phyloP scores from a whole-genome alignment of 2,113 vertebrate species.

The Alouatta palliata region DNA sequence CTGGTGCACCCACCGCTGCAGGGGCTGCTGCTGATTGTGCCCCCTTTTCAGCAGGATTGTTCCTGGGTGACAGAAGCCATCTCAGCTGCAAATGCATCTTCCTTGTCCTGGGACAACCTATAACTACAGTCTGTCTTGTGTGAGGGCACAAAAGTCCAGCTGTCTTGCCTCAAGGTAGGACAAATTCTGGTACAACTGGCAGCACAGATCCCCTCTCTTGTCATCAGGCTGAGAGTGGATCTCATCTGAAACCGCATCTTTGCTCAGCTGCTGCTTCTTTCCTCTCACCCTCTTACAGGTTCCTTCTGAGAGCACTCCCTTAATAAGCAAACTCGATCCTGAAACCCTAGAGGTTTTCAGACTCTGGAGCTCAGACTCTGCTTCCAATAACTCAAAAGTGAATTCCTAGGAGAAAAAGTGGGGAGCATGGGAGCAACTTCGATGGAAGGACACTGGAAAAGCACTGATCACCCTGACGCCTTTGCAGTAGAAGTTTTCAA shows the following conservation, averaged over 20 bases:
- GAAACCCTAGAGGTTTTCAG: no score
- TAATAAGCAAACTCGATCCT: fast-evolving
- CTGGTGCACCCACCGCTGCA: fast-evolving
- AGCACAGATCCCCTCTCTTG: not conserved
- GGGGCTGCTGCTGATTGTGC: not conserved
- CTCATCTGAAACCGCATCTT: not conserved
- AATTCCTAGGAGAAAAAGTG: not conserved
- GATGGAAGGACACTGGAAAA: not conserved
- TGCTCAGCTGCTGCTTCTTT: not conserved
- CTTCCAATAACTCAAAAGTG: not conserved
- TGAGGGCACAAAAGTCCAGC: not conserved
- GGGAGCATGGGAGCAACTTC: fast-evolving
- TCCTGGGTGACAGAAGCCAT: not conserved
- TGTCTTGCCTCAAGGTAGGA: not conserved
- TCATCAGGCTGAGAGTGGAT: not conserved
- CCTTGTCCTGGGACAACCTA: not conserved
- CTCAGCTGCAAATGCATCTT: not conserved
- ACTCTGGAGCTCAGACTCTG: not conserved
- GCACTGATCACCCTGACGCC: fast-evolving
- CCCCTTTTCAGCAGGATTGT: not conserved
- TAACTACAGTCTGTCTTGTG: not conserved
- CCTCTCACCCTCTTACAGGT: not conserved
- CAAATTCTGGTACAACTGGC: not conserved
- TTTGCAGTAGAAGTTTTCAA: not conserved
- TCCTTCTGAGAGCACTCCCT: not conserved